Conservation (phyloP, 2,888 invertebrate genomes). For the Ptychoptera albimana region DNA sequence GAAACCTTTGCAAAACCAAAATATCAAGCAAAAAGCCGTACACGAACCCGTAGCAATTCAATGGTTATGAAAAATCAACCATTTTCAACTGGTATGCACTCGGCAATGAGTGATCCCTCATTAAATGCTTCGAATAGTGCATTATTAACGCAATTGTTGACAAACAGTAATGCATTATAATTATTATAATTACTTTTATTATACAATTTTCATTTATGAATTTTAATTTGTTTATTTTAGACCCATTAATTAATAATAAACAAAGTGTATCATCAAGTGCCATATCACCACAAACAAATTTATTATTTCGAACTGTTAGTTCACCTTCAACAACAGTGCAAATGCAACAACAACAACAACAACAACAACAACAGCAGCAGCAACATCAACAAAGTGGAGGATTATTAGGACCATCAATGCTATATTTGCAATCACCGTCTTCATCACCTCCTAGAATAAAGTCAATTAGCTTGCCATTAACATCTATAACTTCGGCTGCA, state of each 20-base stretch:
- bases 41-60: conserved; percentile 27
- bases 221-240: background rate
- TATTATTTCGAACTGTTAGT: conserved; percentile 2
- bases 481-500: conserved; percentile 1
- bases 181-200: background rate
- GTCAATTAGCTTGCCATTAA: conserved; percentile 5
- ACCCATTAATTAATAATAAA: conserved; percentile 1
- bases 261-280: conserved; percentile 21
- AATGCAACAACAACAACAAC: conserved; percentile 10
- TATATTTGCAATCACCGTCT: background rate
- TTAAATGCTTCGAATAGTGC: conserved; percentile 43
- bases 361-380: conserved; percentile 11
- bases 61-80: conserved; percentile 17
- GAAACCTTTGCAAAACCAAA: conserved; percentile 28
- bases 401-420: conserved; percentile 2
- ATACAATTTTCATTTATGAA: background rate
- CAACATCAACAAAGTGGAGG: conserved; percentile 11
- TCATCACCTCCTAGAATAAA: conserved; percentile 3
- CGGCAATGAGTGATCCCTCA: conserved; percentile 62
- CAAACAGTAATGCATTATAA: conserved; percentile 20
- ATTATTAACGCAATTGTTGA: conserved; percentile 68
- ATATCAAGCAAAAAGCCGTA: conserved; percentile 21
- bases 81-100: conserved; percentile 32
- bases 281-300: conserved; percentile 12
- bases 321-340: conserved; percentile 11